phyloP scores from a whole-genome alignment of 2,113 vertebrate species.

The Perca schrenkii region DNA sequence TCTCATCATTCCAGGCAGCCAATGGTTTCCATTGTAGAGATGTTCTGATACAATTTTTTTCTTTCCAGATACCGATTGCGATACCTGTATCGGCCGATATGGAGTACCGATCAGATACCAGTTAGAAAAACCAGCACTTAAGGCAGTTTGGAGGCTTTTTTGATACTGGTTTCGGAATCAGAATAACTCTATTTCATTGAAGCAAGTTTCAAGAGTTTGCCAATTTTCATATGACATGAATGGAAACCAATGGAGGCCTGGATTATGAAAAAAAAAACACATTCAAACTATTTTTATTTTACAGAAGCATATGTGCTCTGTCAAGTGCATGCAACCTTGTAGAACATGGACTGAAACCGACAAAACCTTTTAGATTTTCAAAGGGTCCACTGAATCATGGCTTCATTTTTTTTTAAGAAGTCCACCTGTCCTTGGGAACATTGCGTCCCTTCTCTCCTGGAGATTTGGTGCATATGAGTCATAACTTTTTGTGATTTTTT shows the following conservation, averaged over 20 bases:
- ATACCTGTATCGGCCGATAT: too few relatives aligned
- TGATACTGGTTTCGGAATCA: too few relatives aligned
- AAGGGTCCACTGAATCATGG: neutral
- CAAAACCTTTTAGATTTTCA: neutral
- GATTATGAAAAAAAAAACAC: too few relatives aligned
- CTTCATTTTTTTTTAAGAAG: neutral
- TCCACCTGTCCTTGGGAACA: neutral
- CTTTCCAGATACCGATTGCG: too few relatives aligned
- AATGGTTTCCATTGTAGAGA: neutral
- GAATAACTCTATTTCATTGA: too few relatives aligned
- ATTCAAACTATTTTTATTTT: neutral
- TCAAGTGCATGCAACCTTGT: neutral
- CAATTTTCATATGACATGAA: neutral
- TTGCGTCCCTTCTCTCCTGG: neutral
- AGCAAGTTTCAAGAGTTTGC: neutral
- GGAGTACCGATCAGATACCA: too few relatives aligned
- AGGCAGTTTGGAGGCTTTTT: too few relatives aligned
- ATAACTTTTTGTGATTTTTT: neutral
- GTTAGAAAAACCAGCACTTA: too few relatives aligned
- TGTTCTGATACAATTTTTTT: too few relatives aligned
- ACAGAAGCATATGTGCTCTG: neutral
- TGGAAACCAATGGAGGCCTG: neutral
- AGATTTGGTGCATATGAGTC: constrained; percentile 3
- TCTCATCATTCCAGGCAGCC: neutral
- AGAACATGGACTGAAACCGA: neutral